Evolutionary conservation across 2,113 vertebrate genomes (phyloP).

Genomic region (Sapayoa aenigma): DNA sequence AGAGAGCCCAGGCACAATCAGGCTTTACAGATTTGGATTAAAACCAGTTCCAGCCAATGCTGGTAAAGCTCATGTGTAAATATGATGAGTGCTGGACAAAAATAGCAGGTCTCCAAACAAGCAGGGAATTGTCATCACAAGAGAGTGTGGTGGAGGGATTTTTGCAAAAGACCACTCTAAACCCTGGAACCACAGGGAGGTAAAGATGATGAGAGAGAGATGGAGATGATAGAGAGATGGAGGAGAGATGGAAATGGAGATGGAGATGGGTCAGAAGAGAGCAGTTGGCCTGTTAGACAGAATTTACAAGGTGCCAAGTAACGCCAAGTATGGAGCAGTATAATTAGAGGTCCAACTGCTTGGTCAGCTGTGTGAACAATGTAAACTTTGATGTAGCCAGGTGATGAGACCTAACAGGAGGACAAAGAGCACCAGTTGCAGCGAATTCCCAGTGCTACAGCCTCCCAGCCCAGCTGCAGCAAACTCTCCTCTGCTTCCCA

Average conservation of each 20-base stretch:
- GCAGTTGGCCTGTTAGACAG: neutral
- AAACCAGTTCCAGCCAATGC: neutral
- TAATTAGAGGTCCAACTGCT: neutral
- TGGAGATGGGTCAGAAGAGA: neutral
- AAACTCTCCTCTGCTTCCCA: neutral
- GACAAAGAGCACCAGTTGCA: neutral
- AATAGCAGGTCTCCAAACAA: neutral
- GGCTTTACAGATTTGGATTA: neutral
- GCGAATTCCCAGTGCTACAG: neutral
- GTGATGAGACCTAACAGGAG: neutral
- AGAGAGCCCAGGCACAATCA: neutral
- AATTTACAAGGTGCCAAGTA: neutral
- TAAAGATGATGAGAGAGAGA: neutral
- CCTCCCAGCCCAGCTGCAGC: neutral
- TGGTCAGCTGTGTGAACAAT: neutral
- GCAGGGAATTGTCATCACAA: neutral
- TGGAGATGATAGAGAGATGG: neutral
- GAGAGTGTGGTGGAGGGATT: neutral
- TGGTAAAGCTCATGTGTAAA: neutral
- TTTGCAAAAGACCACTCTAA: neutral
- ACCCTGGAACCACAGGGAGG: neutral
- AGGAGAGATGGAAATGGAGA: neutral
- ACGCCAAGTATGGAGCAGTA: neutral
- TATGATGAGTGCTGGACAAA: neutral
- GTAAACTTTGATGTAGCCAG: neutral